A percentile compares a stretch with the other conserved stretches of the same genome.
Evolutionary conservation across 2,797 vertebrate species (phyloP).

Genomic region (Pipistrellus kuhlii): DNA sequence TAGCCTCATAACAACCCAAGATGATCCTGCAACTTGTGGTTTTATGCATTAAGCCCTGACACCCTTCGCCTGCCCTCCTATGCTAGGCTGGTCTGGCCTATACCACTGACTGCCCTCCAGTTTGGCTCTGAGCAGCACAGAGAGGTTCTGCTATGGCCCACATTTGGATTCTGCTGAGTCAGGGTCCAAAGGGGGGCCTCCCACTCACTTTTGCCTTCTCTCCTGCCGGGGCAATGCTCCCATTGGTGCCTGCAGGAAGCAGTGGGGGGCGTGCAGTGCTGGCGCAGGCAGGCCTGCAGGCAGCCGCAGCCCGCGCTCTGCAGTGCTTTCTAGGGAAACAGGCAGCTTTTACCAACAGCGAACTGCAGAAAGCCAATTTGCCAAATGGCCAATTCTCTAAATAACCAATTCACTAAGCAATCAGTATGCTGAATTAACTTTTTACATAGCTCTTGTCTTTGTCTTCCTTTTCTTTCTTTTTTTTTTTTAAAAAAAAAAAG

Average conservation of each 20-base stretch:
- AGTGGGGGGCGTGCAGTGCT: not conserved
- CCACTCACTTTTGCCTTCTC: not conserved
- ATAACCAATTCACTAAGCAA: constrained; percentile 20
- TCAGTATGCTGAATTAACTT: not conserved
- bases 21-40: not conserved
- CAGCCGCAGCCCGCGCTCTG: not conserved
- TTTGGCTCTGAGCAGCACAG: not conserved
- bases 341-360: not conserved
- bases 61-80: not conserved
- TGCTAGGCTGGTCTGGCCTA: not conserved
- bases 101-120: not conserved
- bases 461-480: too few species aligned
- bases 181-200: not conserved
- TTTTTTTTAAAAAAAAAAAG: too few species aligned
- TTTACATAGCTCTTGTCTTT: not conserved
- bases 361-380: not conserved
- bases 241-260: not conserved
- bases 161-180: not conserved
- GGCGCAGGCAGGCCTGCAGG: not conserved
- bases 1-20: not conserved
- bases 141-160: not conserved
- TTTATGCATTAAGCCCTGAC: not conserved
- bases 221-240: not conserved
- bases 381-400: not conserved
- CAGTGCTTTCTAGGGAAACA: not conserved